These are phyloP conservation scores for Corythaeola cristata DNA, from an alignment of 2,113 vertebrate genomes.

Conservation along the genomic window DNA sequence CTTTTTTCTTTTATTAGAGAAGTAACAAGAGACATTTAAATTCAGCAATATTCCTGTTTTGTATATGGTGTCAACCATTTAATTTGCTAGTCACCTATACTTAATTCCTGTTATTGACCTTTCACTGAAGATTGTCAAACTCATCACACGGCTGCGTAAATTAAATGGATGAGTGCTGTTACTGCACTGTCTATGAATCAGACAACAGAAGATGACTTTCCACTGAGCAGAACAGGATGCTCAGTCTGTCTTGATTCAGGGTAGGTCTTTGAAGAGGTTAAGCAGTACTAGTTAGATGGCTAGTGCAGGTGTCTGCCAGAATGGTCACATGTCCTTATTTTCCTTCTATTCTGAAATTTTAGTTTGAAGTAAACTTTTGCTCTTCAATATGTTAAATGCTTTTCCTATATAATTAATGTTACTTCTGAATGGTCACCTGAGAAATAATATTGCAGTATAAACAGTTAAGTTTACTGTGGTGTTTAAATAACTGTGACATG, in stretches of 20 bases:
- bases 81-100: not conserved
- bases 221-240: not conserved
- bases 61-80: not conserved
- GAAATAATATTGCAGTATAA: not conserved
- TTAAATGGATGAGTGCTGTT: not conserved
- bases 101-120: not conserved
- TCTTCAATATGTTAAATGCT: not conserved
- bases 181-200: not conserved
- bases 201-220: not conserved
- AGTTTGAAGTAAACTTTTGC: not conserved
- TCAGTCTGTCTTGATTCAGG: not conserved
- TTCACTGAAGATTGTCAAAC: not conserved
- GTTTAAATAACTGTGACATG: not conserved
- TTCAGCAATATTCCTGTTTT: not conserved
- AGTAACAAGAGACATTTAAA: no score
- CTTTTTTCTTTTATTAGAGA: not conserved
- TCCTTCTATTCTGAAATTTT: not conserved
- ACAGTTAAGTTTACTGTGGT: not conserved
- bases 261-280: not conserved
- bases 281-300: not conserved
- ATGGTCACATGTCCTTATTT: not conserved
- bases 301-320: not conserved
- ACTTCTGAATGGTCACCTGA: not conserved
- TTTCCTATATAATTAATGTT: not conserved
- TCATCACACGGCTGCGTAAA: not conserved